Base-by-base conservation (phyloP, 2,888 invertebrate species). In the Masnerella sp. region DNA sequence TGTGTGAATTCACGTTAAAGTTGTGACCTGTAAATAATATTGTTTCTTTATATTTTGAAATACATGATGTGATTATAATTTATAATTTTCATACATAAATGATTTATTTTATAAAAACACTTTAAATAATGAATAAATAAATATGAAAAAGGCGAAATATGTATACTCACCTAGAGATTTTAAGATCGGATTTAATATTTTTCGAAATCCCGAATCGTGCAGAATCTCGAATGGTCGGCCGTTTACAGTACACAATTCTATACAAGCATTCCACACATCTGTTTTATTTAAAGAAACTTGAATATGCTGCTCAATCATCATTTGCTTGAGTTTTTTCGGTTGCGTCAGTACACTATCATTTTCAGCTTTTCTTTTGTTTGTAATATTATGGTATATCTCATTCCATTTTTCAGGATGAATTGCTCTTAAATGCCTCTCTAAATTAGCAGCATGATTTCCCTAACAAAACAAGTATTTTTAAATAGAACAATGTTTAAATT, bases 131-230 rank as follows among this genome's bases (percentile, higher is more conserved):
- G 25, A 25, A 25, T 25, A 7, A 25, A 25, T 5, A 25, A 25
- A 25, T 7, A 25, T n/a, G n/a, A n/a, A n/a, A n/a, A n/a, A n/a
- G n/a, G n/a, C n/a, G n/a, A n/a, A n/a, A n/a, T n/a, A n/a, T n/a
- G n/a, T n/a, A n/a, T n/a, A n/a, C n/a, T 47, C 14, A 20, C 40
- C 49, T 32, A 62, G 9, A 9, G 38, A 40, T 11, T 40, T 15
- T 14, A 62, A 30, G 11, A 62, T 62, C 0, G 49, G 62, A 12
- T 62, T 18, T n/a, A 49, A 30, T 42, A 62, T 40, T 62, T 62
- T 49, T 18, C 49, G 30, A 28, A 64, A 52, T 11, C 52, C 62
- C 2, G 43, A 52, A 43, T 64, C 62, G 1, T 51, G n/a, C 0
- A 64, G 5, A 14, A 64, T 42, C 18, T 14, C 17, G 11, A 49